A percentile compares a stretch with the other conserved stretches of the same genome.
phyloP scores from a whole-genome alignment of 2,113 vertebrate species.

The Nibea coibor region DNA sequence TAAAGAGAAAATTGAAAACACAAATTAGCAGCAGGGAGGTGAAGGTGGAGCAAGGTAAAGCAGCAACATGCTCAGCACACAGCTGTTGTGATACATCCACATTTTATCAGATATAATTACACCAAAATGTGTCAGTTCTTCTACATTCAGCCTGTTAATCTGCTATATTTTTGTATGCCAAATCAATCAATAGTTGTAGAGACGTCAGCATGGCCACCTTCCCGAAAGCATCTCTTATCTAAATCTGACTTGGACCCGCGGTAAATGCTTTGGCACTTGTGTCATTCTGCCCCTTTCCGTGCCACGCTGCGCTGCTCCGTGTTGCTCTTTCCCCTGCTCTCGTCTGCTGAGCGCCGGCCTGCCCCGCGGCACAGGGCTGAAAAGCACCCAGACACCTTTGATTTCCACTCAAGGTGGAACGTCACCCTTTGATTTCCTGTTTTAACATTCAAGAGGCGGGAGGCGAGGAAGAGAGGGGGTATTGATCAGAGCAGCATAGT shows the following conservation, averaged over 20 bases:
- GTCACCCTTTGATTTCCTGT: slow-evolving; percentile 95
- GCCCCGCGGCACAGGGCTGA: slow-evolving; percentile 83
- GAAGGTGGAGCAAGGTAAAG: neutral
- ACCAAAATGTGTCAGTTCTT: neutral
- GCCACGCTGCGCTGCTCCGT: slow-evolving; percentile 26
- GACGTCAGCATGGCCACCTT: neutral
- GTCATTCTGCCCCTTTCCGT: slow-evolving; percentile 14
- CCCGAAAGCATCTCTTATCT: neutral
- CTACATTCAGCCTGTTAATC: neutral
- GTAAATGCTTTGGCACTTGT: slow-evolving; percentile 7
- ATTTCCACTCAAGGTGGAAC: slow-evolving; percentile 96
- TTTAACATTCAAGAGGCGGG: slow-evolving; percentile 87
- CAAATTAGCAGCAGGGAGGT: neutral
- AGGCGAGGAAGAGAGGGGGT: slow-evolving; percentile 89
- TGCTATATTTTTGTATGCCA: slow-evolving; percentile 59
- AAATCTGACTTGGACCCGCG: neutral
- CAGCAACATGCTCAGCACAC: neutral
- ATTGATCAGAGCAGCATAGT: slow-evolving; percentile 90
- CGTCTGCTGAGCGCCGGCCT: slow-evolving; percentile 49
- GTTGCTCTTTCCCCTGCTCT: slow-evolving; percentile 66
- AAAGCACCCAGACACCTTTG: slow-evolving; percentile 92
- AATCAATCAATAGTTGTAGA: neutral
- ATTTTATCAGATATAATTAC: neutral
- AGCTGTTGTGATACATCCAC: neutral
- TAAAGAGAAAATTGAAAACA: slow-evolving; percentile 36